Percentiles rank a stretch among this genome's conserved stretches.
Conservation (phyloP, 23 tunicate species). For the Halocynthia aurantium region DNA sequence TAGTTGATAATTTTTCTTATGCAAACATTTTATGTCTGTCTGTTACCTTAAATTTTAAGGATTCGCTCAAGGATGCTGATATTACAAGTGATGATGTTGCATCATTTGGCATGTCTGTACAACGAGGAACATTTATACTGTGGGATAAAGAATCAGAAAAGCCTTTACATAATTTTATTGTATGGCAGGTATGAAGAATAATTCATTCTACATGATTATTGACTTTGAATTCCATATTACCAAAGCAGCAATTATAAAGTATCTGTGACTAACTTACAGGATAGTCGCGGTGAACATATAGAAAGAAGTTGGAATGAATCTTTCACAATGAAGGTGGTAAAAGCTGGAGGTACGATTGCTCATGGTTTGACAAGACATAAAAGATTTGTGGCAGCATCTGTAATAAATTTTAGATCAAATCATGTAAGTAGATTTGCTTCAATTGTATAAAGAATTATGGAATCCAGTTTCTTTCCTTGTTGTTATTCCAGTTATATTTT, state of each 20-base stretch:
- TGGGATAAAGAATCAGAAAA: conserved; percentile 87
- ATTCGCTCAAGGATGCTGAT: conserved; percentile 11
- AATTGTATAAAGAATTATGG: too few species aligned
- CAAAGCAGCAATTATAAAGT: background rate
- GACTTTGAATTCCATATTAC: background rate
- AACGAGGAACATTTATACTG: conserved; percentile 76
- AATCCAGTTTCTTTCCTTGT: background rate
- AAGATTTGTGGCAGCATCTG: conserved; percentile 72
- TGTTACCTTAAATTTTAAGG: conserved; percentile 7
- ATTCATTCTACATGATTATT: conserved; percentile 1
- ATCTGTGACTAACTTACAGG: conserved; percentile 16
- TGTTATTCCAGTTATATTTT: too few species aligned
- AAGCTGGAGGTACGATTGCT: conserved; percentile 39
- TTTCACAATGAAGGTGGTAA: conserved; percentile 40
- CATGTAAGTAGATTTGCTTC: conserved; percentile 37
- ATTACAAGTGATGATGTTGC: conserved; percentile 47
- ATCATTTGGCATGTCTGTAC: conserved; percentile 82
- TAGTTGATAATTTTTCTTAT: too few species aligned
- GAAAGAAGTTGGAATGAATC: conserved; percentile 60
- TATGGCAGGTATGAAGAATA: conserved; percentile 81
- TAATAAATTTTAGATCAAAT: conserved; percentile 61
- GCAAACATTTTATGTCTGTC: too few species aligned
- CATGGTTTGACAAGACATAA: conserved; percentile 59
- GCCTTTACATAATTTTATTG: conserved; percentile 73
- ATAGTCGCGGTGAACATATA: conserved; percentile 52